Percentiles rank a stretch among this genome's conserved stretches.
Evolutionary conservation across 2,113 vertebrate genomes (phyloP).

Genomic region (Donacobius atricapilla): DNA sequence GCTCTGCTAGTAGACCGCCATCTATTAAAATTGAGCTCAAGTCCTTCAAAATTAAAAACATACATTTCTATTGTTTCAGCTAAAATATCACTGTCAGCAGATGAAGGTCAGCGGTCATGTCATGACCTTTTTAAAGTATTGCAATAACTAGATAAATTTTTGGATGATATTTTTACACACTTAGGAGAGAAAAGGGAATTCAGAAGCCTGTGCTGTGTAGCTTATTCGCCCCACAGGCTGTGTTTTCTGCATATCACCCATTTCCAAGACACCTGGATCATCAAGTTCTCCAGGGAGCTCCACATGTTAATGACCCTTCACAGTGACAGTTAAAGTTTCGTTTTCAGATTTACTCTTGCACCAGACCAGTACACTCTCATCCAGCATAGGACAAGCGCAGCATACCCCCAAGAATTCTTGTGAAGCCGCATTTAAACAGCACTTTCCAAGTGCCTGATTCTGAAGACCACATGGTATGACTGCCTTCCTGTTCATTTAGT

Average conservation of each 20-base stretch:
- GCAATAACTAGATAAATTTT: not conserved
- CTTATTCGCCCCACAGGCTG: not conserved
- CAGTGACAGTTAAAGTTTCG: not conserved
- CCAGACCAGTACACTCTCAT: rapidly evolving
- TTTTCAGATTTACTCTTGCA: not conserved
- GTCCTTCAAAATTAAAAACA: not conserved
- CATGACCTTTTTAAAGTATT: not conserved
- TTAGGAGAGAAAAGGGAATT: not conserved
- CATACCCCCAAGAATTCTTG: not conserved
- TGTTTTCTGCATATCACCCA: not conserved
- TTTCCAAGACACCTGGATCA: not conserved
- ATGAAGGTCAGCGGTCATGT: not conserved
- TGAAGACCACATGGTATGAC: too few species aligned
- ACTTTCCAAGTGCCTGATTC: not conserved
- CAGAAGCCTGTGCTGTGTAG: not conserved
- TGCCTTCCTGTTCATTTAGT: not conserved
- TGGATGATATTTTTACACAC: not conserved
- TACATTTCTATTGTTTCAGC: not conserved
- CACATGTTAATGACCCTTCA: rapidly evolving
- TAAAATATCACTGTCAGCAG: not conserved
- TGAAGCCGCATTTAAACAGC: not conserved
- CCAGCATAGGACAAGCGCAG: not conserved
- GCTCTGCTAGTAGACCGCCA: too few species aligned
- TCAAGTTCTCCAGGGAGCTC: not conserved
- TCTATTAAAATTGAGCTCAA: not conserved